Evolutionary conservation across 2,888 invertebrate species (phyloP), one percentile per base, ranked within the genome.

Genomic region (Cynaeus angustus): DNA sequence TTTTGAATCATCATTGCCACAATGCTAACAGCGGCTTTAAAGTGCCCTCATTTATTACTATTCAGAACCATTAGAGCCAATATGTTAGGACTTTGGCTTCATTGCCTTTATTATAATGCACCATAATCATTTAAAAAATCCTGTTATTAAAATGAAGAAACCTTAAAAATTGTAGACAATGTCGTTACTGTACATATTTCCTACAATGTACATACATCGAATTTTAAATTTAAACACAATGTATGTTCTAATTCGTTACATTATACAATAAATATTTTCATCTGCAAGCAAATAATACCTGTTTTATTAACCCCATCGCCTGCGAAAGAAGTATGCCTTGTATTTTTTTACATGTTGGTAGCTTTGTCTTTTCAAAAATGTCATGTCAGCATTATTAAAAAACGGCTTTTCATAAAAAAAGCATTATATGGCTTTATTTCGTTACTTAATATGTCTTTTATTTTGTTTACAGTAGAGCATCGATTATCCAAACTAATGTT

Each of bases 211-310:
- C 48, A 76, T 76, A 75, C 76, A 76, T 76, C 76, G 76, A 76
- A 76, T 75, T 76, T 75, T 72, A 62, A 70, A 74, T 55, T 70
- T 61, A 62, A 71, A 65, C 70, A 66, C 70, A 70, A 71, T 70
- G 69, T 75, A 73, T 76, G 74, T 75, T 75, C 73, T 68, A 70
- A 74, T 75, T 73, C 76, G 73, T 76, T 71, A 62, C 62, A 71
- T 67, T 75, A 71, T 73, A 74, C 71, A 75, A 73, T 76, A 73
- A 76, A 75, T 72, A 71, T 76, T 76, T 76, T 75, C 74, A 76
- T 76, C 76, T 74, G 75, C 74, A 74, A 66, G 13, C 21, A 21
- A n/a, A n/a, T 21, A 1, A 41, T 12, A n/a, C 13, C 2, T 41
- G 5, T 41, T 12, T 41, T 41, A 12, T 41, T 33, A 28, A 28